Evolutionary conservation across 2,113 vertebrate species (phyloP).

Genomic region (Leptodactylus fuscus): DNA sequence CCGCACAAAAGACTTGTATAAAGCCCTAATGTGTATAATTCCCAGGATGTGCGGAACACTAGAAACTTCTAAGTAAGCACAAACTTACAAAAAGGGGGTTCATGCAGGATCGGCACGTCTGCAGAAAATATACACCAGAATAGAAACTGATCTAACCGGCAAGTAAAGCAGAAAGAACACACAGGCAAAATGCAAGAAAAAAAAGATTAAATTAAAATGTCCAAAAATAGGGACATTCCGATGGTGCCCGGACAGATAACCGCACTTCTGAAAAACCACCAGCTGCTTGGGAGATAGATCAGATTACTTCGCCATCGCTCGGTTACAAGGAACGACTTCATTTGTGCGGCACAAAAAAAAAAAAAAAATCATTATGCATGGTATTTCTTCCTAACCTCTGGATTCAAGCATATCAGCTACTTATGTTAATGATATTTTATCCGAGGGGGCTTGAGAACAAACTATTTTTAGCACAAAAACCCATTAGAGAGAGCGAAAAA

Average conservation of each 20-base stretch:
- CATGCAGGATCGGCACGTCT: neutral
- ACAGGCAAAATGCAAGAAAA: neutral
- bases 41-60: neutral
- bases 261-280: constrained; percentile 16
- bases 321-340: constrained; percentile 26
- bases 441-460: constrained; percentile 26
- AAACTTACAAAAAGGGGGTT: constrained; percentile 26
- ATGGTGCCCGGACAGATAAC: neutral
- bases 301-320: constrained; percentile 26
- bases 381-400: constrained; percentile 13
- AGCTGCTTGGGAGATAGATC: constrained; percentile 19
- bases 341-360: constrained; percentile 4
- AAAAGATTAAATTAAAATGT: neutral
- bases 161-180: neutral
- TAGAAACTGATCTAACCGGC: neutral
- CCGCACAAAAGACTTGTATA: neutral
- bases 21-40: constrained; percentile 8
- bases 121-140: neutral
- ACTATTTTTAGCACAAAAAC: constrained; percentile 48
- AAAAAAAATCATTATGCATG: constrained; percentile 34
- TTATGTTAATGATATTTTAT: constrained; percentile 50
- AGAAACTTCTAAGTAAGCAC: constrained; percentile 2
- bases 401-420: constrained; percentile 41
- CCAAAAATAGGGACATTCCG: neutral
- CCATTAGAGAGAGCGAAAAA: constrained; percentile 8